Evolutionary conservation across 2,797 vertebrate genomes (phyloP).

Genomic region (Nyctibius grandis): DNA sequence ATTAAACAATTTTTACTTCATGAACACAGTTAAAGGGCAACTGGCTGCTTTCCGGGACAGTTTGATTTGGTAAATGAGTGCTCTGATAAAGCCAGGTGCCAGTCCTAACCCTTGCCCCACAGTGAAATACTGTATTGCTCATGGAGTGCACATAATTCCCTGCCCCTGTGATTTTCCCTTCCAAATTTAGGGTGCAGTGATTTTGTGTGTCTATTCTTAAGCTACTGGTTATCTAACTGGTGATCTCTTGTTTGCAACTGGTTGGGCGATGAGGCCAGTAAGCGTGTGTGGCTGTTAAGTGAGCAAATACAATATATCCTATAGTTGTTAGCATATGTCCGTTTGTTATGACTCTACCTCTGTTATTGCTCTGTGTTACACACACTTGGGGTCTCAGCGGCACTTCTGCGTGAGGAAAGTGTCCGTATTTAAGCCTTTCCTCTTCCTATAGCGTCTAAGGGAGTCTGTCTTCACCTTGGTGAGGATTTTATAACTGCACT

Average conservation of each 20-base stretch:
- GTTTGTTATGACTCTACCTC: not conserved
- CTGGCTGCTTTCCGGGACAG: not conserved
- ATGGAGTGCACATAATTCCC: not conserved
- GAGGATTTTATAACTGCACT: not conserved
- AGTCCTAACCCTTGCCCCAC: not conserved
- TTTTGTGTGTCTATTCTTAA: not conserved
- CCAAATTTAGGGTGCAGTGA: slow-evolving; percentile 1
- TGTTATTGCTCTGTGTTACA: not conserved
- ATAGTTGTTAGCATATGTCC: not conserved
- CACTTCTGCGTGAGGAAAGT: not conserved
- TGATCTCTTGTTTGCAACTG: not conserved
- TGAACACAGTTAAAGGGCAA: slow-evolving; percentile 40
- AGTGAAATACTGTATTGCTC: not conserved
- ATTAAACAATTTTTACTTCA: slow-evolving; percentile 87
- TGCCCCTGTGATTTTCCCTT: not conserved
- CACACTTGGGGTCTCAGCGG: not conserved
- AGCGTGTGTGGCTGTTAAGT: not conserved
- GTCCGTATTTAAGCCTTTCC: not conserved
- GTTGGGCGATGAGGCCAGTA: not conserved
- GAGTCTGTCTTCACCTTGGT: not conserved
- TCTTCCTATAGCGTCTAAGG: not conserved
- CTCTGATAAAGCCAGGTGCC: not conserved
- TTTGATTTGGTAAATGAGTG: not conserved
- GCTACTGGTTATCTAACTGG: not conserved
- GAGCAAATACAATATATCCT: slow-evolving; percentile 7